Percentiles rank a stretch among this genome's conserved stretches.
Evolutionary conservation across 2,113 vertebrate species (phyloP).

Genomic region (Apodemus sylvaticus): DNA sequence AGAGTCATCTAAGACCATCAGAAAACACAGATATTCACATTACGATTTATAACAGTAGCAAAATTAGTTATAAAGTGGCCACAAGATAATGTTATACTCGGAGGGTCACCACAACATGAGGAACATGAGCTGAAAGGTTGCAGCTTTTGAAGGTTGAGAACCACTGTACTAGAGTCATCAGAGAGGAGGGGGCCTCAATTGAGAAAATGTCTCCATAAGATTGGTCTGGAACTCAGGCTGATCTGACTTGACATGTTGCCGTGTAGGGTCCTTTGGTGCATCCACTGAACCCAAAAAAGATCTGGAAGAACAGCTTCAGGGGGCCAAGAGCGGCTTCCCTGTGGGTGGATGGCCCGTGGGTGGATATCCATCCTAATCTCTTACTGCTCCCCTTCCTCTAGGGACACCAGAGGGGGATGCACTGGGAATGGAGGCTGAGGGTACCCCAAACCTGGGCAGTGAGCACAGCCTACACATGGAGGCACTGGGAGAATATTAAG

Average conservation of each 20-base stretch:
- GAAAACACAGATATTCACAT: background rate
- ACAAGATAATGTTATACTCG: background rate
- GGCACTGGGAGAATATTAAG: no score
- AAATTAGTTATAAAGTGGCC: background rate
- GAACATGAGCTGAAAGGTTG: background rate
- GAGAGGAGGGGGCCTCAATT: background rate
- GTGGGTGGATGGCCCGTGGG: accelerated
- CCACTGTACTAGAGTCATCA: background rate
- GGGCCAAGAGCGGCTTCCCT: background rate
- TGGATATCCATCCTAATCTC: background rate
- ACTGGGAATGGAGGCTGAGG: background rate
- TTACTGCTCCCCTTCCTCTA: background rate
- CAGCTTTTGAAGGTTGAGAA: background rate
- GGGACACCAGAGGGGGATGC: background rate
- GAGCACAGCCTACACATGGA: background rate
- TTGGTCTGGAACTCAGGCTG: background rate
- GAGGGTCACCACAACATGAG: background rate
- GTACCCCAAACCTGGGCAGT: background rate
- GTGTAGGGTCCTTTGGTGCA: background rate
- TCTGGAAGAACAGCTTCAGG: background rate
- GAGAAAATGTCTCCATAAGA: background rate
- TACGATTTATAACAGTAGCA: background rate
- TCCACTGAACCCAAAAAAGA: background rate
- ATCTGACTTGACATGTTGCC: background rate
- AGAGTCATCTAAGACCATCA: background rate